phyloP scores from a whole-genome alignment of 2,888 invertebrate species.

The Crepidodera aurea region DNA sequence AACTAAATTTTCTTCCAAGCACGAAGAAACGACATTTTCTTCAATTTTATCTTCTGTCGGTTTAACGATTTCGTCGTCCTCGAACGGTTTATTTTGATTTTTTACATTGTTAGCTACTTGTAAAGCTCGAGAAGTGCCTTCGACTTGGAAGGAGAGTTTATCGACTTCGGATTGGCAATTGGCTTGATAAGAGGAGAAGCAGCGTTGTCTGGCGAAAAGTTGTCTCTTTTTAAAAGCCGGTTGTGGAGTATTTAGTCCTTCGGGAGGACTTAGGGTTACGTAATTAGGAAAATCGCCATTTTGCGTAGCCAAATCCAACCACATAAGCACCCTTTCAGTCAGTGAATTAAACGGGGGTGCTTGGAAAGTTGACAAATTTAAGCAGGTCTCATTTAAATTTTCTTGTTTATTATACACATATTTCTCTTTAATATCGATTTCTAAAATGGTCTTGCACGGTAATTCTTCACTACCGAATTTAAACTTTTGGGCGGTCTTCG shows the following conservation, averaged over 20 bases:
- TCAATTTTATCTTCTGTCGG: not conserved
- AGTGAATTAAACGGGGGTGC: slow-evolving; percentile 58
- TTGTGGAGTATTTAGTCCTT: slow-evolving; percentile 3
- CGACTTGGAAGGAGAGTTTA: slow-evolving; percentile 20
- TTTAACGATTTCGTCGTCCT: not conserved
- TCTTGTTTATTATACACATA: not conserved
- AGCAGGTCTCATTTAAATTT: slow-evolving; percentile 19
- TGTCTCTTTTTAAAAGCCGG: slow-evolving; percentile 19
- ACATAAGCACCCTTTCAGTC: slow-evolving; percentile 79
- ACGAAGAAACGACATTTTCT: slow-evolving; percentile 40
- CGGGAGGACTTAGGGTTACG: slow-evolving; percentile 6
- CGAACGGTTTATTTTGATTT: not conserved
- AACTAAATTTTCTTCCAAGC: slow-evolving; percentile 37
- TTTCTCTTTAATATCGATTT: slow-evolving; percentile 23
- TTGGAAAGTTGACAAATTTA: slow-evolving; percentile 28
- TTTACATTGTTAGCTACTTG: slow-evolving; percentile 4
- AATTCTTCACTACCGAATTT: not conserved
- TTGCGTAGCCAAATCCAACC: slow-evolving; percentile 76
- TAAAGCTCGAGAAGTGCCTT: slow-evolving; percentile 25
- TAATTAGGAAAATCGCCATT: slow-evolving; percentile 32
- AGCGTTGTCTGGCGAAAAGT: slow-evolving; percentile 20
- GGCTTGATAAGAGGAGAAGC: slow-evolving; percentile 19
- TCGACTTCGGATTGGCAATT: not conserved
- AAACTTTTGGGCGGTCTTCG: slow-evolving; percentile 3
- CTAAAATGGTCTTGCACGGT: slow-evolving; percentile 32